Evolutionary conservation across 2,888 invertebrate species (phyloP).

Genomic region (Deilephila porcellus): DNA sequence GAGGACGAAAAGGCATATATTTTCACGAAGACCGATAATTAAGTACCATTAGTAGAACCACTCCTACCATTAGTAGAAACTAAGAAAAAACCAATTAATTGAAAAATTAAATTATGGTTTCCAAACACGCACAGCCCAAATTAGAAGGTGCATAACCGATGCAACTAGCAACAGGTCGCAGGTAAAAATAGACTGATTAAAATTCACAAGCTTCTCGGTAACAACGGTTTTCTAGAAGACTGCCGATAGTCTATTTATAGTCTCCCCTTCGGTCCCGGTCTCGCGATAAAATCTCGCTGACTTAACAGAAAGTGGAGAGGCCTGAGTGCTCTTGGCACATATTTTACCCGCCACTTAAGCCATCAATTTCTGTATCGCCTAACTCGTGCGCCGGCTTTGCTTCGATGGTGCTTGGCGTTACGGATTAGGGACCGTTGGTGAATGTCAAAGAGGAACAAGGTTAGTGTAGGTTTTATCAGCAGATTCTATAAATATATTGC

Average conservation of each 20-base stretch:
- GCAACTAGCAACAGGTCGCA: background rate
- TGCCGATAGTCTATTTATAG: constrained; percentile 28
- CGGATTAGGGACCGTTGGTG: constrained; percentile 14
- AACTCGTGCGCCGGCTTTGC: constrained; percentile 23
- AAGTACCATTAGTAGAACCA: too few species aligned
- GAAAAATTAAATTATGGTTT: too few species aligned
- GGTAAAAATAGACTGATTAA: constrained; percentile 16
- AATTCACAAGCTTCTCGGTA: constrained; percentile 3
- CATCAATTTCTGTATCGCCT: constrained; percentile 42
- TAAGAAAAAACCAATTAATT: too few species aligned
- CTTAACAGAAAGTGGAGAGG: constrained; percentile 37
- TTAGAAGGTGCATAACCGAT: too few species aligned
- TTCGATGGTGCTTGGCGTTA: background rate
- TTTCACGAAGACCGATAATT: too few species aligned
- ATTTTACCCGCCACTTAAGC: constrained; percentile 39
- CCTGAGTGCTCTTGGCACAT: constrained; percentile 47
- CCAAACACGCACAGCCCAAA: too few species aligned
- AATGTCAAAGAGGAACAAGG: constrained; percentile 17
- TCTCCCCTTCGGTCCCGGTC: background rate
- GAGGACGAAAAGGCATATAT: too few species aligned
- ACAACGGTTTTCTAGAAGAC: background rate
- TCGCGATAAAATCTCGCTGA: constrained; percentile 48
- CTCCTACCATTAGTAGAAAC: too few species aligned
- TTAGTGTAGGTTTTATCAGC: constrained; percentile 4
- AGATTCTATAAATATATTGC: constrained; percentile 3